Base-by-base conservation (phyloP, 64 coral and sea anemone genomes). In the Porites lutea region DNA sequence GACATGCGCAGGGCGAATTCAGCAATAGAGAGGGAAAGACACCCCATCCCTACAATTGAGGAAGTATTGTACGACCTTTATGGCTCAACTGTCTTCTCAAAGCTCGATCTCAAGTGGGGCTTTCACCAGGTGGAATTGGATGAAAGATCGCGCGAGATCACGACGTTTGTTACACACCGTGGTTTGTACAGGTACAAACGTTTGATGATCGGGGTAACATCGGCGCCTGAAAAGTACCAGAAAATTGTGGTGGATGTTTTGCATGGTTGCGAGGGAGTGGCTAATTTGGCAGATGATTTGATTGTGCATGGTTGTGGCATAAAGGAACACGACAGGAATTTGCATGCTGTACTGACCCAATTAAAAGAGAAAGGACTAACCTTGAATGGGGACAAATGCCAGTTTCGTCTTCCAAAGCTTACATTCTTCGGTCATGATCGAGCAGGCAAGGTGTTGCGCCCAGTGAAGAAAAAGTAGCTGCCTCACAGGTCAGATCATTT, bases 361-460 rank as follows among this genome's bases (percentile, higher is more conserved):
- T 44, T 67, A 19, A 65, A 15, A 86, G 23, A 86, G 43, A 8
- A 27, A 8, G 82, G 82, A 50, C 2, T 67, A 7, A 86, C 82
- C 2, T 8, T 86, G 61, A 86, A 86, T 65, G 37, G 6, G 5
- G 23, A 68, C 3, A 86, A 86, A 60, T 86, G 82, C 13, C 63
- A 86, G 18, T 86, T 86, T 44, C 15, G 82, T 9, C 82, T 47
- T 78, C 82, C 59, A 2, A 63, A 86, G 14, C 13, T 86, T 0
- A 86, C 82, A 6, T 86, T 69, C 60, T 86, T 86, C 16, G 82
- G 59, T 61, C 82, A 86, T 52, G 65, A 84, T n/a, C 69, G 50
- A 86, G 82, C 66, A 66, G 11, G 3, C 18, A 67, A 13, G 63
- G 61, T 47, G 5, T 86, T 19, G 5, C 61, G 6, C 82, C 63